These are phyloP conservation scores for Pristionchus fissidentatus DNA, from an alignment of 2,888 invertebrate species.

Conservation along the genomic window DNA sequence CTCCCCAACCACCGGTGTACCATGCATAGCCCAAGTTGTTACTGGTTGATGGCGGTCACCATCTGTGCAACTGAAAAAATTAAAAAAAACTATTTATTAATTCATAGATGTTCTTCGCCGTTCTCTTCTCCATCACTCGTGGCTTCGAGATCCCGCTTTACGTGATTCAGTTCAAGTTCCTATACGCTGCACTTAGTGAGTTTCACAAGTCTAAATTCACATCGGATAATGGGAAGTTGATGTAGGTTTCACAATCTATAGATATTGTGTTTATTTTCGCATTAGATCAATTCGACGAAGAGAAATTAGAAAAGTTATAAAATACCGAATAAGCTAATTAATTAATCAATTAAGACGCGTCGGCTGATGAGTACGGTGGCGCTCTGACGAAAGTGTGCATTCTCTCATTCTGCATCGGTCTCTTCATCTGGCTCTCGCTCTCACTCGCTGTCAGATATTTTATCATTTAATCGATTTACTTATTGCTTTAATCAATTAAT, in stretches of 20 bases:
- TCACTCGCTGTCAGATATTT: background rate
- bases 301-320: too few species aligned
- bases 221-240: too few species aligned
- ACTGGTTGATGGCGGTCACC: too few species aligned
- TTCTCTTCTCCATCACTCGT: conserved; percentile 40
- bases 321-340: too few species aligned
- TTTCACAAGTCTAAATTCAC: too few species aligned
- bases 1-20: too few species aligned
- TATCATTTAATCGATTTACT: background rate
- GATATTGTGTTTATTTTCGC: too few species aligned
- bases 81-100: background rate
- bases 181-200: conserved; percentile 37
- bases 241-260: too few species aligned
- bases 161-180: conserved; percentile 43
- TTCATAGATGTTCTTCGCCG: conserved; percentile 3
- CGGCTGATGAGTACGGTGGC: background rate
- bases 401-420: conserved; percentile 1
- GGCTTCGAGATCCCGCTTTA: conserved; percentile 36
- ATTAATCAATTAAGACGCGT: background rate
- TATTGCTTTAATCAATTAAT: background rate
- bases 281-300: too few species aligned
- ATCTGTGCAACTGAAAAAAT: background rate
- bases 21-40: too few species aligned
- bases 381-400: background rate
- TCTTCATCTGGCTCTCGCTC: conserved; percentile 37